Evolutionary conservation across 2,888 invertebrate genomes (phyloP), one percentile per base, ranked within the genome.

Genomic region (Aphidius colemani): DNA sequence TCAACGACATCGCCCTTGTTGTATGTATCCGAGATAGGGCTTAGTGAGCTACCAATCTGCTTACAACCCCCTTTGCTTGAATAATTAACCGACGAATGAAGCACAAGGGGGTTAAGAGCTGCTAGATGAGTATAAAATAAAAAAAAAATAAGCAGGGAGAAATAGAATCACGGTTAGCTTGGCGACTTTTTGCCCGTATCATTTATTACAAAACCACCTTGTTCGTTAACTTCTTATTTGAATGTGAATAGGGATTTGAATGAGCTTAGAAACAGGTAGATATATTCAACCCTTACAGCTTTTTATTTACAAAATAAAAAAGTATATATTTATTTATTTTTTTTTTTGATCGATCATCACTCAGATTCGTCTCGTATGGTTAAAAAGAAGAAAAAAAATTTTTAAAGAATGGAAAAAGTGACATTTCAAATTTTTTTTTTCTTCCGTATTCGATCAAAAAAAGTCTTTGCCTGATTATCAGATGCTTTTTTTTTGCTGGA

Each of bases 31-130:
- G 72, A 73, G 75, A 75, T 75, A 74, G 76, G 73, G 74, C 74
- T 77, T 76, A 76, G 78, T 79, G 79, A 77, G 77, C 76, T 76
- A 78, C 76, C 80, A 80, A 80, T 78, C 81, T 81, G 80, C 80
- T 81, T 82, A 81, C 78, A 76, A 78, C 77, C 80, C 81, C 78
- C 81, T 80, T 78, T 78, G 76, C 72, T 74, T 78, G 81, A 81
- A 81, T 82, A 82, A 82, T 81, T 82, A 82, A 81, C 80, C 77
- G 71, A 71, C 72, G 68, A 67, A 66, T 68, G 71, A 66, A 61
- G 45, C 41, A 43, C 51, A 30, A 44, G 59, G 30, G 60, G 56
- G 57, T 39, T 30, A 30, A 30, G 30, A 30, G 30, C 5, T 30
- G 30, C 30, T 30, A 30, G 30, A 30, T 30, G 30, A 30, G 30